A percentile compares a stretch with the other conserved stretches of the same genome.
These are phyloP conservation scores for Leguminivora glycinivorella DNA, from an alignment of 1,140 invertebrate genomes.

Conservation along the genomic window DNA sequence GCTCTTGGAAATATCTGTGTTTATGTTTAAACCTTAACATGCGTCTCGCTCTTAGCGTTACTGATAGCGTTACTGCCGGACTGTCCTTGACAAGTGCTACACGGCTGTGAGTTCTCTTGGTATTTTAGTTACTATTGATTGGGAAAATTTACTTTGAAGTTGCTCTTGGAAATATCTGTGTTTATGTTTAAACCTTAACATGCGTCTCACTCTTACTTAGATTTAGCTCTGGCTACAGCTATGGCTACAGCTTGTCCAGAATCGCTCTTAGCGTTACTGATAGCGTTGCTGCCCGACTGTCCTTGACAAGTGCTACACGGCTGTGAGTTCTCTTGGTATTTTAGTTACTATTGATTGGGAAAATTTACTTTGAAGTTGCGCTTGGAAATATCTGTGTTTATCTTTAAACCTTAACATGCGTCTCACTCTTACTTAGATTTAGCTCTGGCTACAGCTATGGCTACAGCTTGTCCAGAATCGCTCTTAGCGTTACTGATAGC, in stretches of 20 bases:
- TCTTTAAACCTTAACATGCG: too few species aligned
- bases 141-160: too few species aligned
- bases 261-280: constrained; percentile 53
- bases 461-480: constrained; percentile 50
- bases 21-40: too few species aligned
- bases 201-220: constrained; percentile 5
- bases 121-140: too few species aligned
- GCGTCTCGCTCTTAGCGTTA: too few species aligned
- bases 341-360: too few species aligned
- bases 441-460: constrained; percentile 48
- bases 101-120: neutral
- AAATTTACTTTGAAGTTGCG: too few species aligned
- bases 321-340: neutral
- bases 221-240: constrained; percentile 42
- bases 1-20: too few species aligned
- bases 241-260: constrained; percentile 53
- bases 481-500: constrained; percentile 54
- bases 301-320: neutral
- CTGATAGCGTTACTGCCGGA: constrained; percentile 41
- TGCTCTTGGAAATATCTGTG: too few species aligned
- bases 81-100: neutral
- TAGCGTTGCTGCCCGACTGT: constrained; percentile 32
- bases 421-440: neutral
- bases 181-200: too few species aligned
- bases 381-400: too few species aligned